Base-by-base conservation (phyloP, 2,888 invertebrate species). In the Chymomyza procnemis region DNA sequence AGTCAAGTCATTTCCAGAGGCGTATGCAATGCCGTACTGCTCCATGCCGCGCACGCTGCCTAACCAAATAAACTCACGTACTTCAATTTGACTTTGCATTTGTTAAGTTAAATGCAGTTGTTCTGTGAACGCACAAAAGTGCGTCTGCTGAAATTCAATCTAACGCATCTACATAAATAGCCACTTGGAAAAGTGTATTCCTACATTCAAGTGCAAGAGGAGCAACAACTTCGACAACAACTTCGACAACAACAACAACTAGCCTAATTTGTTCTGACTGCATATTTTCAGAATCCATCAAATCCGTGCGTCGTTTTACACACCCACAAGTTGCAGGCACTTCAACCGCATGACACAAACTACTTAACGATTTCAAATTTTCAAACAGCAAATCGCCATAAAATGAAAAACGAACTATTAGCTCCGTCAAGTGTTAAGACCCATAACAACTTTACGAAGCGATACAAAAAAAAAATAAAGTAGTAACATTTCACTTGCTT, bases 1-100 rank as follows among this genome's bases (percentile, higher is more conserved):
- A 68, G 65, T 34, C 78, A 66, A 46, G n/a, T n/a, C n/a, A n/a
- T n/a, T n/a, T n/a, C n/a, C n/a, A n/a, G n/a, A n/a, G n/a, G n/a
- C n/a, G n/a, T n/a, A 50, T 69, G 61, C 26, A 59, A 62, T 56
- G 58, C 22, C 22, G 58, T 18, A 30, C 9, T 46, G 18, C 34
- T 26, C 5, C 34, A 34, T 2, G 1, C 52, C 12, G 26, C 8
- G 26, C 26, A 26, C 12, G 3, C 26, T 26, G 4, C 54, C 18
- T 46, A 67, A 22, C 54, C 66, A 75, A 82, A 83, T 80, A 80
- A 74, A 74, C 71, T 79, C 81, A 81, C 80, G 80, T 80, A 77
- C 77, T 78, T 78, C 68, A 30, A 22, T 41, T 50, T 14, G 18
- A 61, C 52, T 41, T 52, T 30, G 57, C 52, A 61, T 69, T 59